phyloP scores from a whole-genome alignment of 2,113 vertebrate species.

The Epinephelus moara region DNA sequence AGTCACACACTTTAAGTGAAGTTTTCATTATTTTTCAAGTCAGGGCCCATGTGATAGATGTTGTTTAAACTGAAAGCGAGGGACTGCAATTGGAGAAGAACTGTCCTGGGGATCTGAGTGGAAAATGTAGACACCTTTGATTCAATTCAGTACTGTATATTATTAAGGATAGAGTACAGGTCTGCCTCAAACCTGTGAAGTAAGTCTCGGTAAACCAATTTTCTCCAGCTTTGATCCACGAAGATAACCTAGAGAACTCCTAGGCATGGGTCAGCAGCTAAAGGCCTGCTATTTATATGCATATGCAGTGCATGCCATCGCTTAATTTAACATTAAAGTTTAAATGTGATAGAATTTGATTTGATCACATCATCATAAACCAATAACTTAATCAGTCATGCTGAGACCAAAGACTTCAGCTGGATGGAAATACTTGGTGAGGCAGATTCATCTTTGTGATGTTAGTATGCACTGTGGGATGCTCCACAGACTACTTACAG shows the following conservation, averaged over 20 bases:
- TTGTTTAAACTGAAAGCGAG: conserved; percentile 8
- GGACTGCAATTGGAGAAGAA: conserved; percentile 14
- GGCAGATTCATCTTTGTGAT: not conserved
- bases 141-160: not conserved
- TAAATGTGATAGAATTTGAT: not conserved
- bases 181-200: conserved; percentile 1
- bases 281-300: not conserved
- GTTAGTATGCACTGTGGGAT: not conserved
- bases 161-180: not conserved
- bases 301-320: not conserved
- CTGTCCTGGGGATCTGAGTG: not conserved
- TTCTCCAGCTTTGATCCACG: not conserved
- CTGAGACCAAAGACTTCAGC: not conserved
- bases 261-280: not conserved
- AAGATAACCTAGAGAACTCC: not conserved
- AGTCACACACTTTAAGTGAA: conserved; percentile 12
- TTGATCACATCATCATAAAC: not conserved
- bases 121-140: conserved; percentile 22
- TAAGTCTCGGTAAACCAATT: not conserved
- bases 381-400: not conserved
- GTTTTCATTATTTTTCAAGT: conserved; percentile 36
- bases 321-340: not conserved
- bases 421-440: not conserved
- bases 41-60: conserved; percentile 16
- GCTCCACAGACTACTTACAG: not conserved